These are phyloP conservation scores for Platyrinchus mystaceus DNA, from an alignment of 2,797 vertebrate species.

Conservation along the genomic window DNA sequence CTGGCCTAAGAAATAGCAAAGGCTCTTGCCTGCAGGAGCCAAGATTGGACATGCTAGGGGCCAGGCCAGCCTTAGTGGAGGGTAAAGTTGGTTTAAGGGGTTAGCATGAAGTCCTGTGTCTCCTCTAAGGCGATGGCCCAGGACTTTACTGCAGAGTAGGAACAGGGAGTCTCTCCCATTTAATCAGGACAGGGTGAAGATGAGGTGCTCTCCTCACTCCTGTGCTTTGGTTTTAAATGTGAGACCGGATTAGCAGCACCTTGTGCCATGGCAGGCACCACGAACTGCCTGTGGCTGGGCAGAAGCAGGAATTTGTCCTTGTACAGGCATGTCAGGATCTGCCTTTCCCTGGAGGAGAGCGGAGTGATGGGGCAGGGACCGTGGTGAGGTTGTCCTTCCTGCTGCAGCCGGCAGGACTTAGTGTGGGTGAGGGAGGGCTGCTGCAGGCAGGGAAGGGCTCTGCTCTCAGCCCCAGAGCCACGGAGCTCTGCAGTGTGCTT, in stretches of 20 bases:
- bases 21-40: neutral
- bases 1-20: neutral
- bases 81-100: neutral
- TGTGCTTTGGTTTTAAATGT: neutral
- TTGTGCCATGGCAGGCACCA: neutral
- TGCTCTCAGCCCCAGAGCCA: neutral
- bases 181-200: neutral
- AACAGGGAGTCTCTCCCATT: neutral
- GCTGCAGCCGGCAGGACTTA: too few species aligned
- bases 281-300: fast-evolving
- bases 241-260: neutral
- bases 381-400: neutral
- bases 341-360: neutral
- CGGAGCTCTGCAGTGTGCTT: neutral
- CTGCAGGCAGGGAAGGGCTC: neutral
- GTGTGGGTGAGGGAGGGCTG: neutral
- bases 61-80: neutral
- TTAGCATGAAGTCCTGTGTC: neutral
- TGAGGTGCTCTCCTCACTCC: neutral
- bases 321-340: neutral
- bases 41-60: neutral
- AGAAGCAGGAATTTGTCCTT: neutral
- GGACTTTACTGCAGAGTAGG: neutral
- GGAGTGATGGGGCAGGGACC: neutral
- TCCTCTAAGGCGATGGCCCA: neutral